Percentiles rank a stretch among this genome's conserved stretches.
These are phyloP conservation scores for Dysidea cf. avara DNA, from an alignment of 37 sponge, comb jelly and placozoan species.

Conservation along the genomic window DNA sequence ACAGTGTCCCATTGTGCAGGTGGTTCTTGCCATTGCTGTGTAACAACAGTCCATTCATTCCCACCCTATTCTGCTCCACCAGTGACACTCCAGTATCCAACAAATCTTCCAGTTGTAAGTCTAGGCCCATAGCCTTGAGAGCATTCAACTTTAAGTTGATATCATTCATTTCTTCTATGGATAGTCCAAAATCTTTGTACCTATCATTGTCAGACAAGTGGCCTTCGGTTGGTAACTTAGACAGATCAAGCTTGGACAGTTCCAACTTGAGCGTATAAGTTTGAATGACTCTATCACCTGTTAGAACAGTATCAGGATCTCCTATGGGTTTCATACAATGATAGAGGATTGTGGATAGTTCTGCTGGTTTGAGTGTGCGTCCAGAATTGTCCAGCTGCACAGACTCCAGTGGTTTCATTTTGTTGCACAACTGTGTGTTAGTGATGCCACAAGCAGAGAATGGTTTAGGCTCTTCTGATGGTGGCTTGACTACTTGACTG, in stretches of 20 bases:
- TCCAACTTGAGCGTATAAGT: conserved; percentile 61
- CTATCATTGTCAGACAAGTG: conserved; percentile 3
- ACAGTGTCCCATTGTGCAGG: too few relatives aligned
- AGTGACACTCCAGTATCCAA: too few relatives aligned
- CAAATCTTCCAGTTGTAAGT: conserved; percentile 49
- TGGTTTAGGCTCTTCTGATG: too few relatives aligned
- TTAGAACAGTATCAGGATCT: conserved; percentile 56
- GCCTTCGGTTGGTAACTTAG: conserved; percentile 15
- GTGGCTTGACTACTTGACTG: too few relatives aligned
- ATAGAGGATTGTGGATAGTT: conserved; percentile 54
- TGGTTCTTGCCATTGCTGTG: too few relatives aligned
- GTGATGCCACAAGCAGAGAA: too few relatives aligned
- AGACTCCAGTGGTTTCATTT: too few relatives aligned
- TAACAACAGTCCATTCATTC: too few relatives aligned
- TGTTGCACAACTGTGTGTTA: too few relatives aligned
- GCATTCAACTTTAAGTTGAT: conserved; percentile 57
- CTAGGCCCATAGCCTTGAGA: conserved; percentile 44
- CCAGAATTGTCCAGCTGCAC: too few relatives aligned
- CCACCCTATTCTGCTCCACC: too few relatives aligned
- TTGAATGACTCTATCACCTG: conserved; percentile 66
- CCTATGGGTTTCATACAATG: conserved; percentile 67
- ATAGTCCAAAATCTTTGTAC: conserved; percentile 41
- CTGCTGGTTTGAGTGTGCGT: too few relatives aligned
- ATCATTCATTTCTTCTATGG: conserved; percentile 54
- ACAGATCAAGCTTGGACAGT: conserved; percentile 57